Base-by-base conservation (phyloP, 2,888 invertebrate species). In the Toxonevra muliebris region DNA sequence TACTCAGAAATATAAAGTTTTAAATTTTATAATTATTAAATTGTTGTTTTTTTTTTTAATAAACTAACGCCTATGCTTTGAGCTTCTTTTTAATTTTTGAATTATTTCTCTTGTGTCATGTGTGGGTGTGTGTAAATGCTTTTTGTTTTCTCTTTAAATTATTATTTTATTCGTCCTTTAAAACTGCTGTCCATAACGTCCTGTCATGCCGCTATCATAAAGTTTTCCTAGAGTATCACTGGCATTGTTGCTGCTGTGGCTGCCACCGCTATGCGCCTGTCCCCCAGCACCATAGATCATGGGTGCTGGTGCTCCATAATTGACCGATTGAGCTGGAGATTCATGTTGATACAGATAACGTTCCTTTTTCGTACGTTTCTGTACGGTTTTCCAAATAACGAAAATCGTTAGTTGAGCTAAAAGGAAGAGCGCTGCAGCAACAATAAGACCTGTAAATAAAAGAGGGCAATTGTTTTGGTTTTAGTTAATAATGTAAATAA, bases 351-450 rank as follows among this genome's bases (percentile, higher is more conserved):
- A 83, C 10, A 83, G 74, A 70, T 81, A 83, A 60, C 81, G 82
- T 53, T 83, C 84, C 71, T 83, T 83, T 68, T 78, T 79, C 30
- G 79, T 79, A 74, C 83, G 83, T 54, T 81, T 81, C 71, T 83
- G 83, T n/a, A 83, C 79, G 43, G 83, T 83, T 72, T 95, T 93
- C 94, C 95, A 95, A 73, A 92, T 93, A 66, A 93, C 93, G 75
- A 96, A 91, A 71, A 96, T 90, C 79, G 93, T 92, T 82, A 96
- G 88, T 87, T 96, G 96, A 52, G 93, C 93, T 55, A 94, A 91
- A 75, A 96, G 87, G 87, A 96, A 95, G 55, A 95, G 90, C 40
- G 93, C 91, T 55, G 93, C 93, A 62, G 95, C 94, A 73, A 95
- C 90, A 81, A 96, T 91, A 7, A 95, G 89, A 75, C 95, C 95